Evolutionary conservation across 2,888 invertebrate genomes (phyloP).

Genomic region (Calameuta idolon): DNA sequence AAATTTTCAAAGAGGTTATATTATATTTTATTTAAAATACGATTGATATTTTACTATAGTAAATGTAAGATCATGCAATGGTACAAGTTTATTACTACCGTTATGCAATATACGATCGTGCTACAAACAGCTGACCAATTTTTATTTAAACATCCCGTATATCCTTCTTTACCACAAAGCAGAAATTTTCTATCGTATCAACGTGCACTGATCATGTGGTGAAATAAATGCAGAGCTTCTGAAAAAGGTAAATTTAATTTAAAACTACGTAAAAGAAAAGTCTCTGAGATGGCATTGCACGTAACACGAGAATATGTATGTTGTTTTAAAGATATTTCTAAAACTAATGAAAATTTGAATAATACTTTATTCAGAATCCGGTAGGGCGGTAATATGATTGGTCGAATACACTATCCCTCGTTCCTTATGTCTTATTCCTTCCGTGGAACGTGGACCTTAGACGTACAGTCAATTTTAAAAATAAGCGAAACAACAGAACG

Average conservation of each 20-base stretch:
- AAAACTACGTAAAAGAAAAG: neutral
- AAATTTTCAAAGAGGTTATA: neutral
- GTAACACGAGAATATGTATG: no score
- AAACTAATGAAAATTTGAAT: neutral
- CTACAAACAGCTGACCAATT: neutral
- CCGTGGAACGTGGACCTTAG: neutral
- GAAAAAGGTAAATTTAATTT: neutral
- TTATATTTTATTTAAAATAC: neutral
- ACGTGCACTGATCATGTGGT: neutral
- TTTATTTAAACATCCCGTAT: neutral
- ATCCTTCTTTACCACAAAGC: neutral
- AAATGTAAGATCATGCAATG: constrained; percentile 1
- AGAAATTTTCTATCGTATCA: neutral
- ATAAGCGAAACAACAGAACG: neutral
- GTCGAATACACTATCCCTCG: neutral
- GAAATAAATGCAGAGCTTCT: neutral
- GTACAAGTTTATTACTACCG: constrained; percentile 1
- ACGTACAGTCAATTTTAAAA: neutral
- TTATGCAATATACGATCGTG: constrained; percentile 2
- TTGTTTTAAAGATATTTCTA: neutral
- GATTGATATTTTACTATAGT: constrained; percentile 1
- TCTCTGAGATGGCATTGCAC: no score
- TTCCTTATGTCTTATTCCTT: neutral
- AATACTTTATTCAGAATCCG: neutral
- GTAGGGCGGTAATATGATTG: neutral